phyloP scores from a whole-genome alignment of 2,797 vertebrate species.

The Apogon hyalosoma region DNA sequence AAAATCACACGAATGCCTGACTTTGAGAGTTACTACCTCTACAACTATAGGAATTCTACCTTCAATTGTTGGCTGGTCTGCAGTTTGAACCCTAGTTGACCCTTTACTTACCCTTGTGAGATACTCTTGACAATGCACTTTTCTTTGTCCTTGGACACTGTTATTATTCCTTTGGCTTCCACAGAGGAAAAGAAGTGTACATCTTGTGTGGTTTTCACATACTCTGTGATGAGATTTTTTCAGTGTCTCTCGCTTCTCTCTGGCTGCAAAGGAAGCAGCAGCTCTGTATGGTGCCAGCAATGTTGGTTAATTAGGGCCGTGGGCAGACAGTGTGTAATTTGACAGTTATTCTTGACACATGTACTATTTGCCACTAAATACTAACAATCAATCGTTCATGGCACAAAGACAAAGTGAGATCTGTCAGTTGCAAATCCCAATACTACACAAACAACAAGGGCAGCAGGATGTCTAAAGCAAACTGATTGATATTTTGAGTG shows the following conservation, averaged over 20 bases:
- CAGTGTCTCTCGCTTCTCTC: slow-evolving; percentile 34
- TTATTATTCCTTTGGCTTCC: slow-evolving; percentile 14
- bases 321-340: slow-evolving; percentile 82
- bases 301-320: slow-evolving; percentile 84
- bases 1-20: slow-evolving; percentile 23
- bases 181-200: slow-evolving; percentile 19
- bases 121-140: slow-evolving; percentile 9
- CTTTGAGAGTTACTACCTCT: slow-evolving; percentile 2
- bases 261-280: slow-evolving; percentile 57
- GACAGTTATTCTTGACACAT: slow-evolving; percentile 82
- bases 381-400: slow-evolving; percentile 85
- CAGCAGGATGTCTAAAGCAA: slow-evolving; percentile 53
- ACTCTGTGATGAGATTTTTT: slow-evolving; percentile 28
- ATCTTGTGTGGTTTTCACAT: slow-evolving; percentile 36
- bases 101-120: slow-evolving; percentile 12
- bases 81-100: slow-evolving; percentile 17
- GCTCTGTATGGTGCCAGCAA: slow-evolving; percentile 71
- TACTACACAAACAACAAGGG: slow-evolving; percentile 18
- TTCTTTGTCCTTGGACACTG: background rate
- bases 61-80: slow-evolving; percentile 14
- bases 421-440: slow-evolving; percentile 53
- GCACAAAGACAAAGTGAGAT: slow-evolving; percentile 64
- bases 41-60: slow-evolving; percentile 1
- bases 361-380: slow-evolving; percentile 75
- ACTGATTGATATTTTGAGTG: slow-evolving; percentile 46